Evolutionary conservation across 2,888 invertebrate genomes (phyloP).

Genomic region (Polyommatus icarus): DNA sequence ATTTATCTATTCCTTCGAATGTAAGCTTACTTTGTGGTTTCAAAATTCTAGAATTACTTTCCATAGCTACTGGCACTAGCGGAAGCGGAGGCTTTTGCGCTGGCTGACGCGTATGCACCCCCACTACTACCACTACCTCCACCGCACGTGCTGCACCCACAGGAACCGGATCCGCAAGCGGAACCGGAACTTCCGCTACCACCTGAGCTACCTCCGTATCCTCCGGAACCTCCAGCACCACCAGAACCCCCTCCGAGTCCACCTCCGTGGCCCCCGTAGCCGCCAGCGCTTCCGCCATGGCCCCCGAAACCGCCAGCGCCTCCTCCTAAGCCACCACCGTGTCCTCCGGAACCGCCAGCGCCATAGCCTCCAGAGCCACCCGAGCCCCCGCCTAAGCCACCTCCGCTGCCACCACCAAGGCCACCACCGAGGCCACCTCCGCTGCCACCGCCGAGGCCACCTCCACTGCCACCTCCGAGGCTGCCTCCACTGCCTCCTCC

Average conservation of each 20-base stretch:
- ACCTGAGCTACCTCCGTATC: conserved; percentile 36
- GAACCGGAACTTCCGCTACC: conserved; percentile 37
- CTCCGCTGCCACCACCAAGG: conserved; percentile 17
- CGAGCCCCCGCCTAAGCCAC: conserved; percentile 36
- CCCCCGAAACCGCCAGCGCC: conserved; percentile 37
- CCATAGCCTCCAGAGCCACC: conserved; percentile 36
- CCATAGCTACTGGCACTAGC: conserved; percentile 60
- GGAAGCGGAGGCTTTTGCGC: conserved; percentile 57
- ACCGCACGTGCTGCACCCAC: conserved; percentile 26
- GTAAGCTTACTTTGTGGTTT: background rate
- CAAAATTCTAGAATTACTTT: conserved; percentile 40
- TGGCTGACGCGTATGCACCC: conserved; percentile 55
- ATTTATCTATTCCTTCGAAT: background rate
- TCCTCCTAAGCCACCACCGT: conserved; percentile 39
- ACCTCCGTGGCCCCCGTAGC: conserved; percentile 30
- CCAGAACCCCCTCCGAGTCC: conserved; percentile 26
- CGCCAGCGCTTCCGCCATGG: conserved; percentile 36
- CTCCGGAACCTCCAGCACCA: background rate
- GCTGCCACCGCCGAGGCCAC: conserved; percentile 41
- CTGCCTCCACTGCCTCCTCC: conserved; percentile 40
- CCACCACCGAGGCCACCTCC: conserved; percentile 41
- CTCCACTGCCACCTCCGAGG: conserved; percentile 40
- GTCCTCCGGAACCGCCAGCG: conserved; percentile 41
- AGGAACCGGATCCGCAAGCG: conserved; percentile 35
- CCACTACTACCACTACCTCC: conserved; percentile 47